Conservation (phyloP, 2,888 invertebrate species). For the Drosophila nr. perissopoda region DNA sequence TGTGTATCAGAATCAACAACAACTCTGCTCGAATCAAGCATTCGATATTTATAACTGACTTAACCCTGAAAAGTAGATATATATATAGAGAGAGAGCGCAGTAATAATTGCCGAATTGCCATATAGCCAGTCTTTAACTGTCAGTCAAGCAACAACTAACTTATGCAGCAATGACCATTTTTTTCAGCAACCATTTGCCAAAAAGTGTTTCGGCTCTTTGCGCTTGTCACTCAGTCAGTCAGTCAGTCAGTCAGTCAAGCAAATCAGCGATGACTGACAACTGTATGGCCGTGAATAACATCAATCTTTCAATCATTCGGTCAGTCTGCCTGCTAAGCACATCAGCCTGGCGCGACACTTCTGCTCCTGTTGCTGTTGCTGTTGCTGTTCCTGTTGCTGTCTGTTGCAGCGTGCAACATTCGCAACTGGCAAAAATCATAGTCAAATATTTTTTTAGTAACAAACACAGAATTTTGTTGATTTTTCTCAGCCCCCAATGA, state of each 20-base stretch:
- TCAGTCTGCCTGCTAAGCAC: constrained; percentile 19
- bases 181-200: constrained; percentile 38
- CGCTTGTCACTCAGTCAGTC: constrained; percentile 47
- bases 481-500: constrained; percentile 15
- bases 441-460: constrained; percentile 66
- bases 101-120: background rate
- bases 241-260: constrained; percentile 27
- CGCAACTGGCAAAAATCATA: constrained; percentile 20
- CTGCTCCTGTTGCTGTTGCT: constrained; percentile 23
- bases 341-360: constrained; percentile 38
- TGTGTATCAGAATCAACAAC: constrained; percentile 24
- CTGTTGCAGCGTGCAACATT: constrained; percentile 22
- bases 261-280: constrained; percentile 29
- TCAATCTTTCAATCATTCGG: constrained; percentile 30
- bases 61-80: background rate
- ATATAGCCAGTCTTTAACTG: background rate
- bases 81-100: background rate
- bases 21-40: constrained; percentile 18
- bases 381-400: constrained; percentile 16
- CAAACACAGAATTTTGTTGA: constrained; percentile 43
- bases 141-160: constrained; percentile 48
- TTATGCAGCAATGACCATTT: constrained; percentile 44
- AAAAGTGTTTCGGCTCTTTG: constrained; percentile 22
- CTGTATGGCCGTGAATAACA: constrained; percentile 27
- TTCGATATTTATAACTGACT: constrained; percentile 6